Base-by-base conservation (phyloP, 92 coral and sea anemone species). In the Pocillopora meandrina region DNA sequence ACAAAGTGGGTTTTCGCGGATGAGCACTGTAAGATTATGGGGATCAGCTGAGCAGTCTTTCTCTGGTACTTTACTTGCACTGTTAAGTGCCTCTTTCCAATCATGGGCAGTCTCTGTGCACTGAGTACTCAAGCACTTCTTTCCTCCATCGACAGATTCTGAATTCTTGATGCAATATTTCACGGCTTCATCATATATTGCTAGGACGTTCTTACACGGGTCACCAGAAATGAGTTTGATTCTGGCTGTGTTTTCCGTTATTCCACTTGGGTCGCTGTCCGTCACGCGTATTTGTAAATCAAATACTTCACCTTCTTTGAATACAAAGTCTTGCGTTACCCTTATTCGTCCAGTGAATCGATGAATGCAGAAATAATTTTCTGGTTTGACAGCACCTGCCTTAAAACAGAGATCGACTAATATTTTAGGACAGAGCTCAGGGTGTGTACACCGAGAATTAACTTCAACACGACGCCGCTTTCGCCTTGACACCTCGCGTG, bases 351-450 rank as follows among this genome's bases (percentile, higher is more conserved):
- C 89, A 17, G 34, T 86, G 2, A 31, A n/a, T 52, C 60, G 55
- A 56, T 86, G 35, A 72, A 86, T 79, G 62, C 72, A 78, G 56
- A 86, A 86, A 61, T 52, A 86, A 68, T 63, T 79, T 19, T 13
- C 13, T 16, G 89, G 79, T 47, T 12, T 56, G 20, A 12, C 5
- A 0, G 82, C 11, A 9, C 76, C 85, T 7, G 78, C 65, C 67
- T 35, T 56, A 7, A 60, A 36, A 17, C 83, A 76, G 5, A 57
- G 23, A 21, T 79, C 83, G 49, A 21, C 8, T 7, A 42, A 42
- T 0, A 42, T 42, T 42, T 3, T 3, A 7, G 4, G 52, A 7
- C 52, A 42, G 52, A 42, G 52, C 8, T 3, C 52, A 3, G 52
- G 52, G 8, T 42, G 52, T 42, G 8, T 42, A 42, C 52, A 42